Percentiles rank a stretch among this genome's conserved stretches.
Conservation (phyloP, 2,888 invertebrate species). For the Macaria notata region DNA sequence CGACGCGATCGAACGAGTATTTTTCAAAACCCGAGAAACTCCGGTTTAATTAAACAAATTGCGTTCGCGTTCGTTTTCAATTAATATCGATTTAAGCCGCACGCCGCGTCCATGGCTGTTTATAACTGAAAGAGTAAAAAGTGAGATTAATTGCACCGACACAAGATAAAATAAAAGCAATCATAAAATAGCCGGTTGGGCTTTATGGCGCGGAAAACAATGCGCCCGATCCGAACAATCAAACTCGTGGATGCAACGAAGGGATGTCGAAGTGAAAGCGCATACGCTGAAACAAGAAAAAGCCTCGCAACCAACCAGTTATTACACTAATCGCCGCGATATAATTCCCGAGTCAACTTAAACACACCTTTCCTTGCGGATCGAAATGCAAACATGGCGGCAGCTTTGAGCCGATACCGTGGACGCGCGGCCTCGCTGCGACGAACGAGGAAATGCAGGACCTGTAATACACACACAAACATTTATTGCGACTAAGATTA, state of each 20-base stretch:
- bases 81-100: conserved; percentile 40
- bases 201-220: conserved; percentile 72
- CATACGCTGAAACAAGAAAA: conserved; percentile 54
- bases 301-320: conserved; percentile 75
- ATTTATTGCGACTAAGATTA: conserved; percentile 12
- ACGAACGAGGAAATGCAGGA: conserved; percentile 29
- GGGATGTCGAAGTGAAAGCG: conserved; percentile 68
- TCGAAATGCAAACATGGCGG: conserved; percentile 83
- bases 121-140: conserved; percentile 44
- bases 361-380: conserved; percentile 81
- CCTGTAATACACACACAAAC: conserved; percentile 11
- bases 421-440: conserved; percentile 43
- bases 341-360: conserved; percentile 82
- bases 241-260: conserved; percentile 57
- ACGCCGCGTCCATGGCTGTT: conserved; percentile 33
- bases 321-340: conserved; percentile 82
- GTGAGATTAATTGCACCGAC: conserved; percentile 46
- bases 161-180: conserved; percentile 54
- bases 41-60: conserved; percentile 37
- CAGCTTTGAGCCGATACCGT: conserved; percentile 73
- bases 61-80: conserved; percentile 43
- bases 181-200: conserved; percentile 62
- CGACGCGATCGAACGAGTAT: conserved; percentile 34
- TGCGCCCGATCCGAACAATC: conserved; percentile 69
- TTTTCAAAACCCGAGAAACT: conserved; percentile 31